Percentiles rank a stretch among this genome's conserved stretches.
Evolutionary conservation across 2,888 invertebrate species (phyloP).

Genomic region (Trissolcus japonicus): DNA sequence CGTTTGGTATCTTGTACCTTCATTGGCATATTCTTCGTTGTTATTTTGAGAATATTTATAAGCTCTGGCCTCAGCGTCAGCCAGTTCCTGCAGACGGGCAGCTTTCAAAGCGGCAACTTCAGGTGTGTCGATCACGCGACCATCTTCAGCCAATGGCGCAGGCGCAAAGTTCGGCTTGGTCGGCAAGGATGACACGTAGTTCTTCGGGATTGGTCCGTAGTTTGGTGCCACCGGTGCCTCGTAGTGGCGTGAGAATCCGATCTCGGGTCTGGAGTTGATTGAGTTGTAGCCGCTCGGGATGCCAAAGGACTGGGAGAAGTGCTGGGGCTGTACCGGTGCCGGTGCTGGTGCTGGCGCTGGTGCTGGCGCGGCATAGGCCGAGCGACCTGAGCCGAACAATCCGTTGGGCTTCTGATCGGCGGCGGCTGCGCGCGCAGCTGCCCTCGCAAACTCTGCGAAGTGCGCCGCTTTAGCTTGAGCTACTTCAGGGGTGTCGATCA

Average conservation of each 20-base stretch:
- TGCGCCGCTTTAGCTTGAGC: conserved; percentile 74
- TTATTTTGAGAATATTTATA: conserved; percentile 66
- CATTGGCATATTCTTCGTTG: conserved; percentile 63
- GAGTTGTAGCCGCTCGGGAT: conserved; percentile 37
- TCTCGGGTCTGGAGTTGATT: conserved; percentile 53
- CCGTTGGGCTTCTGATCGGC: conserved; percentile 62
- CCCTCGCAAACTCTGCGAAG: conserved; percentile 73
- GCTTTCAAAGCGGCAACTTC: conserved; percentile 74
- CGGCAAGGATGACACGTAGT: conserved; percentile 51
- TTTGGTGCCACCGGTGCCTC: conserved; percentile 35
- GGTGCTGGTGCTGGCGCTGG: conserved; percentile 49
- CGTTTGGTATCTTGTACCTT: conserved; percentile 57
- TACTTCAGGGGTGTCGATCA: conserved; percentile 75
- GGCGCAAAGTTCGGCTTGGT: conserved; percentile 69
- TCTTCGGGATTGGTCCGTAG: conserved; percentile 59
- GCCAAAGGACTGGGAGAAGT: conserved; percentile 33
- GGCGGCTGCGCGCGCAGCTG: conserved; percentile 71
- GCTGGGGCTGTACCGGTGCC: conserved; percentile 50
- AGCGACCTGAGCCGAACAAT: conserved; percentile 44
- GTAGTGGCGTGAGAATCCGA: conserved; percentile 52
- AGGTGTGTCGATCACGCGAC: conserved; percentile 73
- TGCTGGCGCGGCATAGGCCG: conserved; percentile 29
- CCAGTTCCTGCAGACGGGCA: conserved; percentile 71
- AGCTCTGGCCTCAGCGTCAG: conserved; percentile 74
- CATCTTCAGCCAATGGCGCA: conserved; percentile 73